These are phyloP conservation scores for Rhizoglyphus robini DNA, from an alignment of 1,140 invertebrate genomes.

Conservation along the genomic window DNA sequence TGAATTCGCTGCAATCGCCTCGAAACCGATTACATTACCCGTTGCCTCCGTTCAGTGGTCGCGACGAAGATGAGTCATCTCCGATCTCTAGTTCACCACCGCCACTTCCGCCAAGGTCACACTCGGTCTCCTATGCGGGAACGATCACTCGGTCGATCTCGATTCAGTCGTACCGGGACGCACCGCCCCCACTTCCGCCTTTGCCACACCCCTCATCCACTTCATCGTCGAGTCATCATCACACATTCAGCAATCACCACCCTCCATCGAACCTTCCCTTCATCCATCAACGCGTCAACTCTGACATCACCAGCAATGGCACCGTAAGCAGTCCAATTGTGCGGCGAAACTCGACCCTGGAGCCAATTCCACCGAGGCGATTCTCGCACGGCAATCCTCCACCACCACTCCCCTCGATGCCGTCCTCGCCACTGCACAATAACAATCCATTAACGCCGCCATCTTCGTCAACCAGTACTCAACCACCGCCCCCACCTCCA, in stretches of 20 bases:
- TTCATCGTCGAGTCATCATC: conserved; percentile 4
- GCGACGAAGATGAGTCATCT: background rate
- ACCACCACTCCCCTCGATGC: background rate
- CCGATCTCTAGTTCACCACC: conserved; percentile 16
- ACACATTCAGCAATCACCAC: background rate
- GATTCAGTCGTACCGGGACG: background rate
- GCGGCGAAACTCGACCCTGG: conserved; percentile 3
- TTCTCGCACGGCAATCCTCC: background rate
- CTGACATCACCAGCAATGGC: background rate
- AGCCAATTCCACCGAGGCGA: background rate
- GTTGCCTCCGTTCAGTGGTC: conserved; percentile 29
- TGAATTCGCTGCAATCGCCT: conserved; percentile 15
- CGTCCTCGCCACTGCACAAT: background rate
- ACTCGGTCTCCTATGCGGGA: background rate
- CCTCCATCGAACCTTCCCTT: background rate
- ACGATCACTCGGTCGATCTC: background rate
- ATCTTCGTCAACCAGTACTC: background rate
- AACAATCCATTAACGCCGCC: background rate
- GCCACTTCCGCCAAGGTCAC: conserved; percentile 17
- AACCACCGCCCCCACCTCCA: background rate
- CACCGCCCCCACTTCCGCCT: background rate
- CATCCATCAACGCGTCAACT: conserved; percentile 9
- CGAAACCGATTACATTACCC: conserved; percentile 34
- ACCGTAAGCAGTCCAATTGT: background rate
- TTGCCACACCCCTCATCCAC: background rate